A percentile compares a stretch with the other conserved stretches of the same genome.
Evolutionary conservation across 2,797 vertebrate genomes (phyloP).

Genomic region (Tragopan temminckii): DNA sequence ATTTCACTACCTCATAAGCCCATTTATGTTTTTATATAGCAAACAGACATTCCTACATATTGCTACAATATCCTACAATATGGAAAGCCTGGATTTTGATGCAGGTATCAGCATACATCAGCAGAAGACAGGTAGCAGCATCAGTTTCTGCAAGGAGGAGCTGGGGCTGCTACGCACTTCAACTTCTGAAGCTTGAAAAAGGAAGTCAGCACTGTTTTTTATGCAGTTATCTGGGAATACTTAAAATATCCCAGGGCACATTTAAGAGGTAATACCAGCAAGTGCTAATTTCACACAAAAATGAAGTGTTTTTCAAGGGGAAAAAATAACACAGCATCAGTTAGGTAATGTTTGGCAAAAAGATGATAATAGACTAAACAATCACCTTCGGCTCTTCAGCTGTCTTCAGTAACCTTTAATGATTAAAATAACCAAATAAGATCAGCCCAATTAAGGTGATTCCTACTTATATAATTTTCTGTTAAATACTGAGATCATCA

Average conservation of each 20-base stretch:
- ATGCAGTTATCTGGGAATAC: background rate
- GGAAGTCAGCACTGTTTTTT: background rate
- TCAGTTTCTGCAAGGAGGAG: background rate
- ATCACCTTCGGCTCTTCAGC: background rate
- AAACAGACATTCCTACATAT: rapidly evolving
- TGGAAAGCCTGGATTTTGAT: background rate
- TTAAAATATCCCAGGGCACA: background rate
- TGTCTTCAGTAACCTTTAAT: background rate
- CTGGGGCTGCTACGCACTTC: background rate
- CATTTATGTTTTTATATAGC: background rate
- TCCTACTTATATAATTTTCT: background rate
- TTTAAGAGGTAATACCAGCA: background rate
- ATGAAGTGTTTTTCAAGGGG: background rate
- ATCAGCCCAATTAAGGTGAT: background rate
- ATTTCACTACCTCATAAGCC: background rate
- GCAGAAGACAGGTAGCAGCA: background rate
- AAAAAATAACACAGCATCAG: background rate
- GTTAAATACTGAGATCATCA: background rate
- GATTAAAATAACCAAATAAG: background rate
- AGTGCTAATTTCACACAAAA: background rate
- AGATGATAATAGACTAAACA: background rate
- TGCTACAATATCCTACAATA: too few relatives aligned
- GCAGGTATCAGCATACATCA: background rate
- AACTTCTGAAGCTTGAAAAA: background rate
- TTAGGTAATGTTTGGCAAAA: background rate